Evolutionary conservation across 2,888 invertebrate genomes (phyloP).

Genomic region (Prionchulus punctatus): DNA sequence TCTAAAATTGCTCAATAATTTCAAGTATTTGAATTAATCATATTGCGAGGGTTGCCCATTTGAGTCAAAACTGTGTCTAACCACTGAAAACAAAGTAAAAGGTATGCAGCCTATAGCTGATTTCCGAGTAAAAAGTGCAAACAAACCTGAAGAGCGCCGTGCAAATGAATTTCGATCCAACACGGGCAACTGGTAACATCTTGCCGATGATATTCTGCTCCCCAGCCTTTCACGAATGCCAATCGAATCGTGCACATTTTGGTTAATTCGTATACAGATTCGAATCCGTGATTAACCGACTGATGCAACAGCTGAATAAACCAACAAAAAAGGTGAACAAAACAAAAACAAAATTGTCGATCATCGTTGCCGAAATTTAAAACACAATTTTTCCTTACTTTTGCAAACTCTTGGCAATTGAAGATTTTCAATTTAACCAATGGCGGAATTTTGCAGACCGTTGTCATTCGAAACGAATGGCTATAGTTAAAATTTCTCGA

Average conservation of each 20-base stretch:
- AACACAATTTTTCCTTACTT: no score
- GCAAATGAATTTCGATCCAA: conserved; percentile 96
- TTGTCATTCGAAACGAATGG: conserved; percentile 93
- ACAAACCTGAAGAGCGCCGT: conserved; percentile 67
- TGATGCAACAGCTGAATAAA: conserved; percentile 50
- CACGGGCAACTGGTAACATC: conserved; percentile 98
- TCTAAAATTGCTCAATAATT: no score
- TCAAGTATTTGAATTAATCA: no score
- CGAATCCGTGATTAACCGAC: conserved; percentile 92
- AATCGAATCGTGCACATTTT: conserved; percentile 98
- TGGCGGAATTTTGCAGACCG: conserved; percentile 97
- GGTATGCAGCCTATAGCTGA: neutral
- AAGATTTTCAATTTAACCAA: no score
- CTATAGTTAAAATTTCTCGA: conserved; percentile 95
- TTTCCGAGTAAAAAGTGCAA: neutral
- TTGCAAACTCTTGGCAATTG: no score
- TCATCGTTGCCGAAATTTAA: no score
- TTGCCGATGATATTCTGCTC: conserved; percentile 94
- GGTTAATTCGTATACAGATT: conserved; percentile 93
- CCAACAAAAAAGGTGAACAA: no score
- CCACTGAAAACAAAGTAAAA: conserved; percentile 54
- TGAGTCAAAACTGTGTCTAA: conserved; percentile 91
- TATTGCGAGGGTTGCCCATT: conserved; percentile 82
- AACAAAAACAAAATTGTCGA: no score
- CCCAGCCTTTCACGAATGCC: conserved; percentile 99